A percentile compares a stretch with the other conserved stretches of the same genome.
Conservation (phyloP, 2,797 vertebrate species). For the Phylloscopus collybita region DNA sequence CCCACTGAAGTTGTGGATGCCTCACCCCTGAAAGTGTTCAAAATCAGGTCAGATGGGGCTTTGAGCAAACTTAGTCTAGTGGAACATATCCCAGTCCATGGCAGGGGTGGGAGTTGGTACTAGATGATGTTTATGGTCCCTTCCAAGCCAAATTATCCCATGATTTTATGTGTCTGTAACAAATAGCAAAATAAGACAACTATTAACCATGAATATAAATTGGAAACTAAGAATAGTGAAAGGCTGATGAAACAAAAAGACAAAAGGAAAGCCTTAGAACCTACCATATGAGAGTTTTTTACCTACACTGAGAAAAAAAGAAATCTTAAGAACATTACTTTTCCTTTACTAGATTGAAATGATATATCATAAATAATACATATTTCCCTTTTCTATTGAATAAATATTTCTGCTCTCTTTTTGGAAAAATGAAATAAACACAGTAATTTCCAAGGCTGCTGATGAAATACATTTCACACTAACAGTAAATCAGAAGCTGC, state of each 20-base stretch:
- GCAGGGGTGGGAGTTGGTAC: background rate
- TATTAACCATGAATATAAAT: background rate
- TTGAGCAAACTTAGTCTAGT: background rate
- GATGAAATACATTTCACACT: background rate
- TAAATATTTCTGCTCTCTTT: background rate
- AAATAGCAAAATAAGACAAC: background rate
- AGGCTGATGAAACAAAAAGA: background rate
- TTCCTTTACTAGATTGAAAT: background rate
- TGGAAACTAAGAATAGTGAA: background rate
- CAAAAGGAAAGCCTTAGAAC: background rate
- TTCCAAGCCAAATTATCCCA: background rate
- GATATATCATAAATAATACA: background rate
- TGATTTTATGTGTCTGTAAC: background rate
- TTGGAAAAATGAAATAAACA: background rate
- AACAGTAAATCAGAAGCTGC: background rate
- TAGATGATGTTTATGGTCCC: background rate
- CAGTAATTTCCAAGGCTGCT: background rate
- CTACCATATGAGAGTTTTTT: background rate
- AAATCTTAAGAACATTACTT: background rate
- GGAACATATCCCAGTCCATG: fast-evolving
- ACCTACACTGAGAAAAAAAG: background rate
- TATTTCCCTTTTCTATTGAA: background rate
- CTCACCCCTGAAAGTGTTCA: background rate
- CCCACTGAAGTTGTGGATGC: background rate
- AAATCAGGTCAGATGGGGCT: background rate